Base-by-base conservation (phyloP, 1,140 invertebrate species). In the Sweltsa coloradensis region DNA sequence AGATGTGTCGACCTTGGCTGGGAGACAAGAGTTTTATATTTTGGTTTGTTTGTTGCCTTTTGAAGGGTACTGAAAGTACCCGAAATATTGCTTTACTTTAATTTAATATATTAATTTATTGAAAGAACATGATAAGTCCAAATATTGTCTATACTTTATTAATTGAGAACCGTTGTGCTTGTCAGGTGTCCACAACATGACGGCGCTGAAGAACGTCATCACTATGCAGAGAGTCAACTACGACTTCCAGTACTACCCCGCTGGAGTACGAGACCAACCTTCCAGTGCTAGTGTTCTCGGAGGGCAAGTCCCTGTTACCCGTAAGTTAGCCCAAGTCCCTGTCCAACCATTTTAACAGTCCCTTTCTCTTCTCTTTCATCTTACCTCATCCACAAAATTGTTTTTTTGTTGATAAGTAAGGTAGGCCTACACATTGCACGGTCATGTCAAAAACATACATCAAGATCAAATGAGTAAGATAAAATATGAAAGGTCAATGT, bases 241-340 rank as follows among this genome's bases (percentile, higher is more conserved):
- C 57, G 85, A 95, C 63, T 95, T 94, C 62, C 78, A 83, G 58
- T 94, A 76, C 68, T 91, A 91, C 56, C n/a, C 71, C 75, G 42
- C 76, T 91, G 61, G 80, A 88, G 34, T 89, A 85, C 60, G 74
- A 81, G 34, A 80, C 82, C 2, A 81, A 95, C 68, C 78, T 94
- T 53, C 75, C 83, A 6, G 74, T 90, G 19, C 62, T 95, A 3
- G 74, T 89, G 42, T 58, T 95, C 11, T 94, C 89, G 5, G 85
- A 93, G 63, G 82, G 81, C 29, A 85, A 85, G 60, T 91, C 89
- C 25, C 73, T 96, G 55, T 65, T 95, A 49, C 80, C 83, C 1
- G 82, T 84, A 68, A 70, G 71, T 69, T 54, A 16, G 31, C n/a
- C n/a, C n/a, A n/a, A n/a, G n/a, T n/a, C n/a, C n/a, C n/a, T n/a